A percentile compares a stretch with the other conserved stretches of the same genome.
Evolutionary conservation across 2,888 invertebrate species (phyloP).

Genomic region (Cataglyphis albicans): DNA sequence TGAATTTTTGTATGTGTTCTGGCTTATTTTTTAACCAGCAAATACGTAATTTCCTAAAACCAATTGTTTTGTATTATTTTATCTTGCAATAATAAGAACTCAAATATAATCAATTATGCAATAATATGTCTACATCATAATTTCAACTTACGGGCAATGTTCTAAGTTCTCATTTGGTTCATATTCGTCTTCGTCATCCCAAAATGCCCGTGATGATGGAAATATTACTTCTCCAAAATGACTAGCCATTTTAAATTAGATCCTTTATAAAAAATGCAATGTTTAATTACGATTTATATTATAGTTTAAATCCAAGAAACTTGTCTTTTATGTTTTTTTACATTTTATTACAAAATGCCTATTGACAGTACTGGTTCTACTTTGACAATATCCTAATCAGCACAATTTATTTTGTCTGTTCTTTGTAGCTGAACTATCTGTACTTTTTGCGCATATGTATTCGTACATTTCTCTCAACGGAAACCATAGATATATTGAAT

Average conservation of each 20-base stretch:
- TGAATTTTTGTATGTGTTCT: constrained; percentile 75
- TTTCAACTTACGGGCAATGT: constrained; percentile 68
- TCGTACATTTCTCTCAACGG: no score
- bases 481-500: no score
- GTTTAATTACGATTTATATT: background rate
- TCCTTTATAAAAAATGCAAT: background rate
- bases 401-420: background rate
- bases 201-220: constrained; percentile 84
- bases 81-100: background rate
- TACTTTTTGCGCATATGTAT: no score
- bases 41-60: constrained; percentile 76
- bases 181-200: constrained; percentile 82
- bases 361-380: background rate
- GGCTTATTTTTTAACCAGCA: constrained; percentile 79
- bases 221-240: constrained; percentile 82
- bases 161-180: constrained; percentile 60
- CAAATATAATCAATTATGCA: background rate
- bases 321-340: background rate
- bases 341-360: background rate
- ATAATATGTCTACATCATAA: background rate
- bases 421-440: no score
- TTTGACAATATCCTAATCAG: background rate
- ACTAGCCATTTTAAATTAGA: constrained; percentile 75
- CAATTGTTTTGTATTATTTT: background rate
- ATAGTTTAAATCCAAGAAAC: background rate